Conservation (phyloP, 2,888 invertebrate species). For the Drosophila pseudotakahashii region DNA sequence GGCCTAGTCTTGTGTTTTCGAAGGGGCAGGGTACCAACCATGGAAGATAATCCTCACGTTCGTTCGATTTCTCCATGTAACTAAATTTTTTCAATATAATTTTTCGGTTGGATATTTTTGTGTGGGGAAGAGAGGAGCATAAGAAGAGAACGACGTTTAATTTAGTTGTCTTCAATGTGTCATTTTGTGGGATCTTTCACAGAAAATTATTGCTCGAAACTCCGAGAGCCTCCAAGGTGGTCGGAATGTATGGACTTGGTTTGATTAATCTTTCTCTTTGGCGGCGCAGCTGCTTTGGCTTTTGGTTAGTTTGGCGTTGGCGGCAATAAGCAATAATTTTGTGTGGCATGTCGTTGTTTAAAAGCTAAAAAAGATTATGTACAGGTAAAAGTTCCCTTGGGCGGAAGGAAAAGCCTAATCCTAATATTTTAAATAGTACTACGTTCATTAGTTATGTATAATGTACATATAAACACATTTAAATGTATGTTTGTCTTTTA, state of each 20-base stretch:
- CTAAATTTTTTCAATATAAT: slow-evolving; percentile 81
- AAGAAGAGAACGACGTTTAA: slow-evolving; percentile 71
- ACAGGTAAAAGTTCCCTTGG: slow-evolving; percentile 10
- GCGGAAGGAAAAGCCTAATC: not conserved
- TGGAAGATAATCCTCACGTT: slow-evolving; percentile 90
- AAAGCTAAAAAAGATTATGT: slow-evolving; percentile 22
- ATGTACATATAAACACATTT: not conserved
- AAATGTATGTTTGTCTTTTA: too few relatives aligned
- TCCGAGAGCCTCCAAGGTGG: slow-evolving; percentile 19
- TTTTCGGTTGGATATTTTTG: slow-evolving; percentile 36
- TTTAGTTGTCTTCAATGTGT: slow-evolving; percentile 44
- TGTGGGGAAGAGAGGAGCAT: slow-evolving; percentile 61
- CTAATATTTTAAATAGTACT: not conserved
- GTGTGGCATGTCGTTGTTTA: slow-evolving; percentile 56
- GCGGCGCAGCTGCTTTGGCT: slow-evolving; percentile 22
- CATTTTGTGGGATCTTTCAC: slow-evolving; percentile 46
- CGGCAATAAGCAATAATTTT: slow-evolving; percentile 75
- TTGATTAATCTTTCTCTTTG: slow-evolving; percentile 3
- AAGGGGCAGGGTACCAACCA: slow-evolving; percentile 88
- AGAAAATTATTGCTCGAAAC: slow-evolving; percentile 74
- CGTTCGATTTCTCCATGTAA: slow-evolving; percentile 91
- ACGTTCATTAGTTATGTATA: not conserved
- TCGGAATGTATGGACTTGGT: slow-evolving; percentile 14
- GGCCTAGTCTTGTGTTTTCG: slow-evolving; percentile 50
- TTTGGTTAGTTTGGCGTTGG: slow-evolving; percentile 36